Base-by-base conservation (phyloP, 1,140 invertebrate species). In the Hylaeus anthracinus region DNA sequence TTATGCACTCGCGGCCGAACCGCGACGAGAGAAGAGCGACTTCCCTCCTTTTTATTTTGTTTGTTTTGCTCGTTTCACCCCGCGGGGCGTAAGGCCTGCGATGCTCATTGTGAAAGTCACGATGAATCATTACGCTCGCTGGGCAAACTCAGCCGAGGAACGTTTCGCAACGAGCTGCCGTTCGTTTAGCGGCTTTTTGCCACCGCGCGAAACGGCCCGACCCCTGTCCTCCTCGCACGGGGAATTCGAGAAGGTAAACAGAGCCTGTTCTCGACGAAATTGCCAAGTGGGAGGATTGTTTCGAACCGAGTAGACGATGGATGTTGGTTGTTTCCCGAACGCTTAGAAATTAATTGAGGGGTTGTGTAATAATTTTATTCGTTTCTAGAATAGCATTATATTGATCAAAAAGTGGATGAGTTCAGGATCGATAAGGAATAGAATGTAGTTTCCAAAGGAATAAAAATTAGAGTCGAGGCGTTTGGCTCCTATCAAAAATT, bases 71-170 rank as follows among this genome's bases (percentile, higher is more conserved):
- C 64, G n/a, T 55, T 45, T 60, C n/a, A 14, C 10, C 48, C 10
- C 26, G 26, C 26, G 26, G 6, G 41, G 41, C 73, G 61, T 66
- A 48, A 66, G 55, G n/a, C 55, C 45, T 8, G 26, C 64, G 55
- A 61, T 15, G 41, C 51, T 69, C 79, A 65, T 69, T 69, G 79
- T 81, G 79, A 81, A 81, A 81, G 79, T 76, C 72, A 73, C 72
- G 79, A 75, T 76, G 65, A 81, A 75, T 80, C 64, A 80, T 80
- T 81, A 63, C 26, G 72, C 72, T 74, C 12, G 72, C 37, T 26
- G 70, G 58, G 41, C 53, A 72, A 56, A 43, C 51, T 63, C 39
- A 1, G 51, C 14, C 48, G 65, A 2, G 65, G 67, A 41, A 41
- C 45, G 75, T 70, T 71, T 71, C 58, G 67, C 66, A 71, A 71